Base-by-base conservation (phyloP, 2,888 invertebrate genomes). In the Hoplodrina blanda region DNA sequence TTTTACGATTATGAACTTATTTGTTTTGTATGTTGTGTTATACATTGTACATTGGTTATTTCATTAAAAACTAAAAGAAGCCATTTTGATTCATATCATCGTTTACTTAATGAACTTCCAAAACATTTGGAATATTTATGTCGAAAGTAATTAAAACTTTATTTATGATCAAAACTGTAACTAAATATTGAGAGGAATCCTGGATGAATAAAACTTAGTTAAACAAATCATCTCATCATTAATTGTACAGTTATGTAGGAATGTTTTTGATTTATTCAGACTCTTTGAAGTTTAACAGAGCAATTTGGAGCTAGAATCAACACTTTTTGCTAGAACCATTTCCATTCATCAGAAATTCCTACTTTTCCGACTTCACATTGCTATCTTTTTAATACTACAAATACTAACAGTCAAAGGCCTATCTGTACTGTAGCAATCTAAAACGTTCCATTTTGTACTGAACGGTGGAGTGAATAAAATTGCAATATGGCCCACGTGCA, bases 391-490 rank as follows among this genome's bases (percentile, higher is more conserved):
- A 76, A 74, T 72, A 66, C 63, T 53, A 62, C 60, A 78, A 80
- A 81, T 61, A 70, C 67, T 67, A 68, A 50, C 77, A 61, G 76
- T 84, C 79, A 82, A 78, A 85, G 69, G 64, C 78, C 67, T 69
- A 72, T 78, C 56, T 74, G 62, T 69, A 73, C 68, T 57, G 65
- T 66, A 65, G 76, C 78, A 78, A 85, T 83, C 81, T 82, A 78
- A 85, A 87, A 79, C 66, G 74, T 76, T 68, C 67, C 65, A 81
- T 79, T 83, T 76, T 74, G 80, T 72, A 73, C 44, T 68, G 70
- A 75, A 80, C 63, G 62, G 69, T 73, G 81, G 81, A 85, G 85
- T 87, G 87, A 86, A 90, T 91, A 89, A 89, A 90, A 90, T 84
- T 80, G 89, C 90, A 89, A 90, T 89, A 90, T 88, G 80, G 44